phyloP scores from a whole-genome alignment of 2,113 vertebrate species.

The Camarhynchus parvulus region DNA sequence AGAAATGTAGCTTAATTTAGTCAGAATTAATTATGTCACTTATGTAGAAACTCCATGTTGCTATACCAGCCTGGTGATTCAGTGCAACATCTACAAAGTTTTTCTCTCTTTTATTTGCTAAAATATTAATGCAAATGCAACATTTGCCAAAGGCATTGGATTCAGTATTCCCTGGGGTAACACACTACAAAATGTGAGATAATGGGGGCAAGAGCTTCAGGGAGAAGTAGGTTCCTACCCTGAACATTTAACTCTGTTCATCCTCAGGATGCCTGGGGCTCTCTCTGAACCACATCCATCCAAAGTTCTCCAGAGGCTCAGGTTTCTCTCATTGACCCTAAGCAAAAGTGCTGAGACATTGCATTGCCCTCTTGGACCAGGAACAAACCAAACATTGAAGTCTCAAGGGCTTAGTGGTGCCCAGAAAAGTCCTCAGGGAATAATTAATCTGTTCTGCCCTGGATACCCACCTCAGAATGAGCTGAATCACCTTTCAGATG shows the following conservation, averaged over 20 bases:
- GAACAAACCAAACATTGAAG: not conserved
- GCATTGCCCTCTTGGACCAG: not conserved
- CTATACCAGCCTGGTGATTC: not conserved
- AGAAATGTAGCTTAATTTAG: not conserved
- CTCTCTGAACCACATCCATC: not conserved
- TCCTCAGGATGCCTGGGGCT: not conserved
- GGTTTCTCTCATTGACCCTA: not conserved
- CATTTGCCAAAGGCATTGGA: not conserved
- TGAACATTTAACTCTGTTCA: not conserved
- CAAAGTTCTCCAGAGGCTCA: not conserved
- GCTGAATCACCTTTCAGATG: not conserved
- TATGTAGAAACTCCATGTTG: not conserved
- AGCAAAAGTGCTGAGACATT: not conserved
- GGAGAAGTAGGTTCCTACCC: not conserved
- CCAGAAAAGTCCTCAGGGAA: not conserved
- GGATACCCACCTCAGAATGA: not conserved
- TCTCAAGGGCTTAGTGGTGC: not conserved
- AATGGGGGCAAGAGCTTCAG: not conserved
- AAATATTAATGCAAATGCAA: slow-evolving; percentile 37
- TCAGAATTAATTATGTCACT: not conserved
- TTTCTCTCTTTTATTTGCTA: not conserved
- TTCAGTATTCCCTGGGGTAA: not conserved
- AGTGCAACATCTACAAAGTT: not conserved
- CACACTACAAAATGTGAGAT: not conserved
- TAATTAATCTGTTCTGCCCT: not conserved